Percentiles rank a stretch among this genome's conserved stretches.
Conservation (phyloP, 2,888 invertebrate genomes). For the Dicroscelio sp. region DNA sequence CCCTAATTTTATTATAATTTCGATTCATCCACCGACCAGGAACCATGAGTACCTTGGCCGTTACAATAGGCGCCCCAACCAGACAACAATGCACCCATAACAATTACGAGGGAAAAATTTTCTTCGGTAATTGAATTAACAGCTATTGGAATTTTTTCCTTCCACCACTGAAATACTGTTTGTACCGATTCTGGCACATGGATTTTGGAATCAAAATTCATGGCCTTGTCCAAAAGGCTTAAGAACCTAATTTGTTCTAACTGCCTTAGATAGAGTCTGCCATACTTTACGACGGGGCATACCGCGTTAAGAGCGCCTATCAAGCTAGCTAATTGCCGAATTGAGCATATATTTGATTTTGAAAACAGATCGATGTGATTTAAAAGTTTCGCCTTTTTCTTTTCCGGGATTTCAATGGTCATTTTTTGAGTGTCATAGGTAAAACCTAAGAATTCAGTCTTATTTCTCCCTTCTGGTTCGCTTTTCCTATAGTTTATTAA, state of each 20-base stretch:
- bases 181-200: neutral
- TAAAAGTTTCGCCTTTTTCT: neutral
- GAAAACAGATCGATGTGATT: neutral
- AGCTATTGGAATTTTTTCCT: neutral
- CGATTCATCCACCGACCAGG: neutral
- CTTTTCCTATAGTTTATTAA: conserved; percentile 24
- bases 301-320: conserved; percentile 36
- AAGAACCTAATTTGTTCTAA: conserved; percentile 21
- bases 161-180: neutral
- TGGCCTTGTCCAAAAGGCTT: neutral
- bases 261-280: conserved; percentile 13
- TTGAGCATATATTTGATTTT: neutral
- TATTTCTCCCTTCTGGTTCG: neutral
- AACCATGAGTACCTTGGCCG: neutral
- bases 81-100: neutral
- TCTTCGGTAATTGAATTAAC: too few species aligned
- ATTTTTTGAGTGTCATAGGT: conserved; percentile 12
- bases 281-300: conserved; percentile 39
- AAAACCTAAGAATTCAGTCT: conserved; percentile 34
- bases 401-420: conserved; percentile 16
- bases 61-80: neutral
- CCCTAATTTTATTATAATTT: conserved; percentile 52
- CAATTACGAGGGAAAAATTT: neutral
- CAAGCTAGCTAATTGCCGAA: conserved; percentile 7
- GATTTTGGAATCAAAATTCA: conserved; percentile 12